phyloP scores from a whole-genome alignment of 1,140 invertebrate genomes.

The Elysia chlorotica region DNA sequence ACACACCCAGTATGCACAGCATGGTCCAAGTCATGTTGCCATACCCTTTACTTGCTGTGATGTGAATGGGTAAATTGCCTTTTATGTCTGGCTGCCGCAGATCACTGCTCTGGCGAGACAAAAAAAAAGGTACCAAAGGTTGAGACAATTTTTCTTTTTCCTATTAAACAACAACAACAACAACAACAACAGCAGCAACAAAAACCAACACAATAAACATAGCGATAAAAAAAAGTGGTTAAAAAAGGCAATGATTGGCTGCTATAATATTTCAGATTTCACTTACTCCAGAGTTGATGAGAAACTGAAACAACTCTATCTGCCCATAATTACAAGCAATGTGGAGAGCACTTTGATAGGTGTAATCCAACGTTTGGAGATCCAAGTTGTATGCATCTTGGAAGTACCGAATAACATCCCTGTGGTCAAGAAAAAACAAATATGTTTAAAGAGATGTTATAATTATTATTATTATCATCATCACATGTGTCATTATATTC shows the following conservation, averaged over 20 bases:
- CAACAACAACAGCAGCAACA: too few relatives aligned
- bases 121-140: too few relatives aligned
- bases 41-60: constrained; percentile 46
- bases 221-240: too few relatives aligned
- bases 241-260: too few relatives aligned
- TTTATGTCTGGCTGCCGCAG: constrained; percentile 34
- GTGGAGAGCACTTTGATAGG: constrained; percentile 46
- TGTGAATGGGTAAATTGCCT: constrained; percentile 50
- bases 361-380: constrained; percentile 29
- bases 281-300: constrained; percentile 46
- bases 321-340: constrained; percentile 47
- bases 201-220: too few relatives aligned
- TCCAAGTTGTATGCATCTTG: constrained; percentile 7
- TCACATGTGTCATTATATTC: too few relatives aligned
- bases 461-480: too few relatives aligned
- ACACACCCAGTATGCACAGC: constrained; percentile 33
- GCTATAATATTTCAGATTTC: too few relatives aligned
- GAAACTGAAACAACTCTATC: constrained; percentile 51
- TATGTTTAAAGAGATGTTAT: background rate
- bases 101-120: constrained; percentile 41
- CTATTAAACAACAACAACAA: too few relatives aligned
- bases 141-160: too few relatives aligned
- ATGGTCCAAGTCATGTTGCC: constrained; percentile 43
- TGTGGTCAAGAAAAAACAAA: background rate
- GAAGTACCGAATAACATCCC: constrained; percentile 16